Conservation (phyloP, 2,113 vertebrate genomes). For the Epinephelus moara region DNA sequence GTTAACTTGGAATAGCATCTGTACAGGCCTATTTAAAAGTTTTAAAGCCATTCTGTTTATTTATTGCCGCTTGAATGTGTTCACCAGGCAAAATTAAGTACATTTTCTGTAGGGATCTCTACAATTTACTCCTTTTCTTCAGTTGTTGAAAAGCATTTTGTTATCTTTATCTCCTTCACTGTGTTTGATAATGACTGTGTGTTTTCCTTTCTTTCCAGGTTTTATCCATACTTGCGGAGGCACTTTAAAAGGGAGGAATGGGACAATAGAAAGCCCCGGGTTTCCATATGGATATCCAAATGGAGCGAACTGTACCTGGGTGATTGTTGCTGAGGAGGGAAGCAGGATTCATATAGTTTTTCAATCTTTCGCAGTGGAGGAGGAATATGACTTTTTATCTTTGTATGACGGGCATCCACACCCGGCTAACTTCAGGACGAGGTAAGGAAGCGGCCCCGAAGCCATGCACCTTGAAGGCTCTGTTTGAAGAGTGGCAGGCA, state of each 20-base stretch:
- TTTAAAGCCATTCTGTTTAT: slow-evolving; percentile 21
- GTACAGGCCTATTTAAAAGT: slow-evolving; percentile 9
- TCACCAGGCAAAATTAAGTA: slow-evolving; percentile 11
- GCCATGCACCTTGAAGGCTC: slow-evolving; percentile 42
- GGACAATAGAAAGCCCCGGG: slow-evolving; percentile 98
- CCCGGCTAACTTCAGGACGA: slow-evolving; percentile 95
- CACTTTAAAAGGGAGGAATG: slow-evolving; percentile 97
- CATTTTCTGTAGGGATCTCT: slow-evolving; percentile 1
- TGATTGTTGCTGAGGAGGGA: slow-evolving; percentile 95
- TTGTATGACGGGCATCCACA: slow-evolving; percentile 97
- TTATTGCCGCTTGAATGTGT: slow-evolving; percentile 24
- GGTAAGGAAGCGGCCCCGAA: slow-evolving; percentile 82
- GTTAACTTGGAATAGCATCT: slow-evolving; percentile 15
- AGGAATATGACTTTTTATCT: slow-evolving; percentile 99
- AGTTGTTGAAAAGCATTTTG: neutral
- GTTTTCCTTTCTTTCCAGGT: slow-evolving; percentile 83
- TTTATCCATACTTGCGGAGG: slow-evolving; percentile 98
- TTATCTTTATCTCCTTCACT: slow-evolving; percentile 1
- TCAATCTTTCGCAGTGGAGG: slow-evolving; percentile 98
- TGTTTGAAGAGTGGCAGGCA: slow-evolving; percentile 41
- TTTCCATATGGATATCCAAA: slow-evolving; percentile 99
- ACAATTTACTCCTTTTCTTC: neutral
- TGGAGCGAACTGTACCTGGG: slow-evolving; percentile 99
- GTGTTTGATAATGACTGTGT: slow-evolving; percentile 31
- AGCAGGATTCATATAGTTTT: slow-evolving; percentile 99